These are phyloP conservation scores for Stenotaenia linearis DNA, from an alignment of 2,888 invertebrate genomes.

Conservation along the genomic window DNA sequence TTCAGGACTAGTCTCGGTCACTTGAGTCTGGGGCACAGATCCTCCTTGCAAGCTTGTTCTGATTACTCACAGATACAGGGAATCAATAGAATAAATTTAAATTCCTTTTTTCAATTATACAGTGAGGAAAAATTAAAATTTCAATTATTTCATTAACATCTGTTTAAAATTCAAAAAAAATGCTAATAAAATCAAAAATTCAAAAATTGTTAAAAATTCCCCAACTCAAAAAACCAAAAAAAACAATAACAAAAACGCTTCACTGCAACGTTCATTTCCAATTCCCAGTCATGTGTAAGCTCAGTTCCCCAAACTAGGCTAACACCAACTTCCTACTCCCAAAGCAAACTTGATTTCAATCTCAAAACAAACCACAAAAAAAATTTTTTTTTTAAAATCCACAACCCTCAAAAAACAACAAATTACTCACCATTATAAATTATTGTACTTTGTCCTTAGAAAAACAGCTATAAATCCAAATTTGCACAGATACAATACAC, in stretches of 20 bases:
- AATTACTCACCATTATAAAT: neutral
- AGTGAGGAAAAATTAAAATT: too few species aligned
- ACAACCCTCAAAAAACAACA: neutral
- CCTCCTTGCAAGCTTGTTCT: neutral
- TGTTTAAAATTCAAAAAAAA: neutral
- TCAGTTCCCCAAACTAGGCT: constrained; percentile 4
- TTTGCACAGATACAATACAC: neutral
- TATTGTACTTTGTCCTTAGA: neutral
- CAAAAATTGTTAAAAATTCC: neutral
- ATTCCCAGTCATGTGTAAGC: constrained; percentile 1
- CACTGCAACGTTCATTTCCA: neutral
- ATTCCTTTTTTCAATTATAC: too few species aligned
- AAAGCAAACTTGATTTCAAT: neutral
- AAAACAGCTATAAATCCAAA: constrained; percentile 3
- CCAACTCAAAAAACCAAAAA: neutral
- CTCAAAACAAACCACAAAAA: neutral
- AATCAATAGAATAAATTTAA: neutral
- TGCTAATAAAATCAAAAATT: neutral
- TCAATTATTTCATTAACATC: too few species aligned
- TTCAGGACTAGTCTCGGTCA: constrained; percentile 13
- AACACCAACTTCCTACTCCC: constrained; percentile 13
- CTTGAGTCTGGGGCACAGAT: constrained; percentile 11
- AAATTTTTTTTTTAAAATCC: neutral
- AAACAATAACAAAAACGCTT: neutral
- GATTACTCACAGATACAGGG: neutral